phyloP scores from a whole-genome alignment of 53 echinoderm and acorn worm genomes.

The Hippasteria phrygiana region DNA sequence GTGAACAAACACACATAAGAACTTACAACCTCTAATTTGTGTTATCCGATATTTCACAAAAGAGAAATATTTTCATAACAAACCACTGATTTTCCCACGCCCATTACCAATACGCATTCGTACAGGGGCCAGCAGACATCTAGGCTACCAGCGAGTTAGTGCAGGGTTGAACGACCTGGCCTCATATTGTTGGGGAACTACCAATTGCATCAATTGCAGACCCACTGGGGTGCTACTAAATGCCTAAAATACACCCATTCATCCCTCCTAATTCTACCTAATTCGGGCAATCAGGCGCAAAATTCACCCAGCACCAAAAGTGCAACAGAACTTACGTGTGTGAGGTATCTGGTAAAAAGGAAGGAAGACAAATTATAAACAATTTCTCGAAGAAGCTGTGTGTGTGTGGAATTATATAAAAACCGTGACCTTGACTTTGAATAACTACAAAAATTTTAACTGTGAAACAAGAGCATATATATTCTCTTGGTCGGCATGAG shows the following conservation, averaged over 20 bases:
- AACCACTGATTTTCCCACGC: neutral
- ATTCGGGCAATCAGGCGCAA: conserved; percentile 40
- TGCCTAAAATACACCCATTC: conserved; percentile 40
- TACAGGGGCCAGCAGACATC: conserved; percentile 24
- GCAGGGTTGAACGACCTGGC: conserved; percentile 48
- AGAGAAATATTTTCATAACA: conserved; percentile 6
- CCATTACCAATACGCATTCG: neutral
- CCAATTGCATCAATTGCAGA: conserved; percentile 18
- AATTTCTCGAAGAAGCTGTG: neutral
- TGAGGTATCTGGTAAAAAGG: neutral
- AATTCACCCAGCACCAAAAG: conserved; percentile 21
- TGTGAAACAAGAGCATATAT: no score
- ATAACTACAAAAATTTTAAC: no score
- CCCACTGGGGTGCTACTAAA: conserved; percentile 48
- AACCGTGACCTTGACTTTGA: no score
- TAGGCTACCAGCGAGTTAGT: conserved; percentile 29
- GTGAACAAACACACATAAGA: conserved; percentile 1
- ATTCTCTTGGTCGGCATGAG: no score
- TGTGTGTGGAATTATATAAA: neutral
- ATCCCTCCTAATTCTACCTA: conserved; percentile 1
- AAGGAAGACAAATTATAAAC: neutral
- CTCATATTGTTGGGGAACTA: neutral
- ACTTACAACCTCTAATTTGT: conserved; percentile 19
- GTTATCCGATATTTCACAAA: conserved; percentile 6
- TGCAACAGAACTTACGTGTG: neutral